Evolutionary conservation across 1,140 invertebrate genomes (phyloP).

Genomic region (Nebria ingens): DNA sequence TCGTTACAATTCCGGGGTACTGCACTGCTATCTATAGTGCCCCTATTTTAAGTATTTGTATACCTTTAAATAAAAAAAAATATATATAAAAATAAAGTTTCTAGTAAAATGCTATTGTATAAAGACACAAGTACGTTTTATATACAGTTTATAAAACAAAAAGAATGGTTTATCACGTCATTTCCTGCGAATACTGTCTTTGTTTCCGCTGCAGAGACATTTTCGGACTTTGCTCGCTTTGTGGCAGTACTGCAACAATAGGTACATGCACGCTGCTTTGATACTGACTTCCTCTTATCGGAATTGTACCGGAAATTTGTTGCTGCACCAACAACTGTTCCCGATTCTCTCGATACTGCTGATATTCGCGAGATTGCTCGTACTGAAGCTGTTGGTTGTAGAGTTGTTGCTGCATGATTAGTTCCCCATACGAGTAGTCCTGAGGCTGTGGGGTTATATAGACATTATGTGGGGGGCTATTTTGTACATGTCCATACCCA

Average conservation of each 20-base stretch:
- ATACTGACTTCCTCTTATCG: constrained; percentile 19
- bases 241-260: constrained; percentile 13
- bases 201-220: constrained; percentile 6
- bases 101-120: too few relatives aligned
- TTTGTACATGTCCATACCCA: constrained; percentile 5
- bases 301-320: constrained; percentile 11
- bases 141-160: too few relatives aligned
- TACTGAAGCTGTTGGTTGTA: constrained; percentile 24
- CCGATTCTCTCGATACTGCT: constrained; percentile 26
- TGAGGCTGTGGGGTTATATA: constrained; percentile 15
- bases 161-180: constrained; percentile 12
- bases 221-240: constrained; percentile 10
- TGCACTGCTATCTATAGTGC: too few relatives aligned
- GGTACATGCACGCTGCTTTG: constrained; percentile 26
- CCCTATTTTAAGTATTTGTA: too few relatives aligned
- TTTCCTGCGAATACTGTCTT: constrained; percentile 11
- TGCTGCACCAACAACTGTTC: constrained; percentile 26
- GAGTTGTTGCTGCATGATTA: constrained; percentile 24
- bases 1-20: too few relatives aligned
- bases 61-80: too few relatives aligned
- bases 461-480: constrained; percentile 16
- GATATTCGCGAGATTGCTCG: constrained; percentile 23
- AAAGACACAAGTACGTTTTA: too few relatives aligned
- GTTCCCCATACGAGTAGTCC: constrained; percentile 24
- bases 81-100: too few relatives aligned